phyloP scores from a whole-genome alignment of 2,888 invertebrate species.

The Caenorhabditis doughertyi region DNA sequence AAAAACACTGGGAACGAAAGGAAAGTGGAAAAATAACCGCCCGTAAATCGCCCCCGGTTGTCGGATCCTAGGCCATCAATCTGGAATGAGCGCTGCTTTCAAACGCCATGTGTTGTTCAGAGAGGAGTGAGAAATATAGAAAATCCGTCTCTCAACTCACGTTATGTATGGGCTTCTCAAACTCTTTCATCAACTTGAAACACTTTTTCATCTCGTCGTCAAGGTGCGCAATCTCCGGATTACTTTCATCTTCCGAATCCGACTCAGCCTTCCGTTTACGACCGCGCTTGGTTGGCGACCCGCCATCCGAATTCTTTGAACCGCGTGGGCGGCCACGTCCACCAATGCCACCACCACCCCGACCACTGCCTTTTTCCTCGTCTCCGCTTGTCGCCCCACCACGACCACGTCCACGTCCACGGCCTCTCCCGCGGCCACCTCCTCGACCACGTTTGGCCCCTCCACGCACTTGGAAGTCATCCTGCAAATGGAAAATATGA shows the following conservation, averaged over 20 bases:
- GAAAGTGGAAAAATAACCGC: no score
- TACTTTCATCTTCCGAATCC: conserved; percentile 43
- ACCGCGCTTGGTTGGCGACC: conserved; percentile 34
- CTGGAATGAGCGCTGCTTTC: no score
- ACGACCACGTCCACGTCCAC: conserved; percentile 30
- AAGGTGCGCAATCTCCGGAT: conserved; percentile 23
- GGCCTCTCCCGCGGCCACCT: conserved; percentile 21
- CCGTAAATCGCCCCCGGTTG: no score
- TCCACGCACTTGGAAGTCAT: conserved; percentile 10
- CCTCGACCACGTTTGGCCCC: background rate
- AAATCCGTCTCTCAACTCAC: conserved; percentile 24
- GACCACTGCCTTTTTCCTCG: background rate
- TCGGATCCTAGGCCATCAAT: no score
- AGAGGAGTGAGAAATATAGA: no score
- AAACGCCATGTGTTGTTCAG: no score
- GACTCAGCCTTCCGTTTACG: conserved; percentile 36
- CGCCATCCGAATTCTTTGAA: conserved; percentile 1
- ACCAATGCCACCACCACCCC: background rate
- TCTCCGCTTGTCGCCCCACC: conserved; percentile 8
- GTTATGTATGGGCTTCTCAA: conserved; percentile 14
- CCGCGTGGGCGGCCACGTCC: conserved; percentile 9
- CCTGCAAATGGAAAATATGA: conserved; percentile 2
- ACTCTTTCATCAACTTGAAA: conserved; percentile 5
- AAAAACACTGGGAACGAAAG: no score
- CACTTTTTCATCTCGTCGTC: conserved; percentile 51